These are phyloP conservation scores for Acanthisitta chloris DNA, from an alignment of 2,113 vertebrate genomes.

Conservation along the genomic window DNA sequence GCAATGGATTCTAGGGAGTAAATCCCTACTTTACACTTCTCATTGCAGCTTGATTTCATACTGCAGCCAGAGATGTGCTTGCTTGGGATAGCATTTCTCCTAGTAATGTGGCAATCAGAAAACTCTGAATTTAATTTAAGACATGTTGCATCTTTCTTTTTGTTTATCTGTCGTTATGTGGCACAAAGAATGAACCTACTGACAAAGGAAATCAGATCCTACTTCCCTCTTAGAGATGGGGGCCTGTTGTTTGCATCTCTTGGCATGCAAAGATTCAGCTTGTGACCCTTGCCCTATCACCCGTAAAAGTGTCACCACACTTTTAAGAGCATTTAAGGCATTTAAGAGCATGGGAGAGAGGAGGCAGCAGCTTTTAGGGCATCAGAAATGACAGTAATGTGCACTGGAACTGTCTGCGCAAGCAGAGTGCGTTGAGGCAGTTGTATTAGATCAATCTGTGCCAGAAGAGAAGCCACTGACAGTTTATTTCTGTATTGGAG, in stretches of 20 bases:
- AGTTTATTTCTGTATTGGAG: background rate
- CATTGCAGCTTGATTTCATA: background rate
- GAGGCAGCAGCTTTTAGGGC: constrained; percentile 58
- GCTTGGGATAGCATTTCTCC: background rate
- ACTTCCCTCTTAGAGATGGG: background rate
- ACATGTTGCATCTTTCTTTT: background rate
- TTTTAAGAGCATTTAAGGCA: constrained; percentile 61
- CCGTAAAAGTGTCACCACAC: constrained; percentile 55
- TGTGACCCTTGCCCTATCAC: constrained; percentile 43
- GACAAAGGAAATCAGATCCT: background rate
- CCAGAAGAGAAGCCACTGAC: background rate
- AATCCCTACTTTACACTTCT: background rate
- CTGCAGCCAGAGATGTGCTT: background rate
- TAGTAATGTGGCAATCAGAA: background rate
- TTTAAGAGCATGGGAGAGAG: constrained; percentile 53
- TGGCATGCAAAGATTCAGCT: constrained; percentile 40
- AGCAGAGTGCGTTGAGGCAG: constrained; percentile 11
- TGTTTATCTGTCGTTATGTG: background rate
- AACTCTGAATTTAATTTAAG: background rate
- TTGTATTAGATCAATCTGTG: constrained; percentile 35
- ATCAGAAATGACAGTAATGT: constrained; percentile 53
- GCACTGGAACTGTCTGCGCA: background rate
- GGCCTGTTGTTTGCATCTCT: constrained; percentile 46
- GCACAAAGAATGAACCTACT: background rate
- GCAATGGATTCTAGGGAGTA: background rate